phyloP scores from a whole-genome alignment of 2,113 vertebrate species.

The Prinia subflava region DNA sequence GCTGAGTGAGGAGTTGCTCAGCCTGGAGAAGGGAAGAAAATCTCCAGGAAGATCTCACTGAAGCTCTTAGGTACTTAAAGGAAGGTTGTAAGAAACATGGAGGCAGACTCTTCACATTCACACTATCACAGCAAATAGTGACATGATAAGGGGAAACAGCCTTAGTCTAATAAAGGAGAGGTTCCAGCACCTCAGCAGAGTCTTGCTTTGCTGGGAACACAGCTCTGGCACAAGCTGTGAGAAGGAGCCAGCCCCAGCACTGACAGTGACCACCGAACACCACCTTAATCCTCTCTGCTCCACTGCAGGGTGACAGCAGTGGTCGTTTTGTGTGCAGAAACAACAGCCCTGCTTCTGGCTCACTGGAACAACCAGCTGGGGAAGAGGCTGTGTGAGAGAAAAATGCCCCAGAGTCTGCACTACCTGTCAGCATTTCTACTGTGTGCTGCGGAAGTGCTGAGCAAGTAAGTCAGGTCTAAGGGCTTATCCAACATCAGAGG shows the following conservation, averaged over 20 bases:
- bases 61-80: not conserved
- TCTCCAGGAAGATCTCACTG: not conserved
- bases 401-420: not conserved
- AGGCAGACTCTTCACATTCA: not conserved
- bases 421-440: not conserved
- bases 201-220: not conserved
- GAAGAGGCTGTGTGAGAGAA: not conserved
- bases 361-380: not conserved
- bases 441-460: not conserved
- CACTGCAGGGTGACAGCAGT: not conserved
- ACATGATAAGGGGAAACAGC: not conserved
- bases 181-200: not conserved
- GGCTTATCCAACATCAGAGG: not conserved
- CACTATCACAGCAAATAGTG: not conserved
- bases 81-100: not conserved
- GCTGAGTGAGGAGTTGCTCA: not conserved
- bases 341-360: not conserved
- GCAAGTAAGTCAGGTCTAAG: not conserved
- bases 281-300: not conserved
- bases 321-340: fast-evolving
- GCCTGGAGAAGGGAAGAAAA: not conserved
- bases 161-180: not conserved
- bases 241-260: not conserved
- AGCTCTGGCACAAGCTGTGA: not conserved
- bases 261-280: not conserved